Percentiles rank a stretch among this genome's conserved stretches.
These are phyloP conservation scores for Xenentodon cancila DNA, from an alignment of 2,797 vertebrate genomes.

Conservation along the genomic window DNA sequence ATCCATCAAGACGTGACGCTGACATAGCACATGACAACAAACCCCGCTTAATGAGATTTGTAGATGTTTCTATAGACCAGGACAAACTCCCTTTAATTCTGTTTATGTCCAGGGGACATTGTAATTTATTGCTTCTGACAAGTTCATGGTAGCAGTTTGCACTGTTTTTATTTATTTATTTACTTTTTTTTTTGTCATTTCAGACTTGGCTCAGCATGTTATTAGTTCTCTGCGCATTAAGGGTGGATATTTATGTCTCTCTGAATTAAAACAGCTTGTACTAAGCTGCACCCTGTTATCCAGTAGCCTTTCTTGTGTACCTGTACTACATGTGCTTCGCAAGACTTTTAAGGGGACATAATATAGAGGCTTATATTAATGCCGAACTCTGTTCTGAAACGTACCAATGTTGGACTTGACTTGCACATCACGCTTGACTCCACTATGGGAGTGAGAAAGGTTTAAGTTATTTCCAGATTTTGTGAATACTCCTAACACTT, in stretches of 20 bases:
- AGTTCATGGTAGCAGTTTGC: background rate
- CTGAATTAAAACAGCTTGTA: background rate
- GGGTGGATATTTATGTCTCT: conserved; percentile 3
- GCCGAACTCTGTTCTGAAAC: background rate
- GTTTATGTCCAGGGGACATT: background rate
- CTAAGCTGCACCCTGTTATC: conserved; percentile 52
- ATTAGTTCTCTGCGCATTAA: conserved; percentile 1
- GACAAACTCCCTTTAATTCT: conserved; percentile 10
- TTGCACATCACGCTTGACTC: too few species aligned
- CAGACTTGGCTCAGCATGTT: background rate
- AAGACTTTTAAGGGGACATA: conserved; percentile 10
- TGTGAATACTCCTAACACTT: too few species aligned
- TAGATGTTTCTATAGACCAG: conserved; percentile 13
- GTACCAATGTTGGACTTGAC: too few species aligned
- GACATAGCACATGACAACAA: conserved; percentile 63
- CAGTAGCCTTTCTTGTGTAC: conserved; percentile 22
- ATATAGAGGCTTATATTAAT: background rate
- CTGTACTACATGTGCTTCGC: conserved; percentile 8
- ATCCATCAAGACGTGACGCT: conserved; percentile 70
- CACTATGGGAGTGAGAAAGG: too few species aligned
- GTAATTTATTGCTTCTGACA: background rate
- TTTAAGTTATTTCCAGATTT: too few species aligned
- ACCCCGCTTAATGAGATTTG: conserved; percentile 53
- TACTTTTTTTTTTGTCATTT: background rate
- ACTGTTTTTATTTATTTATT: background rate